These are phyloP conservation scores for Callyntrura guangdongensis DNA, from an alignment of 2,888 invertebrate genomes.

Conservation along the genomic window DNA sequence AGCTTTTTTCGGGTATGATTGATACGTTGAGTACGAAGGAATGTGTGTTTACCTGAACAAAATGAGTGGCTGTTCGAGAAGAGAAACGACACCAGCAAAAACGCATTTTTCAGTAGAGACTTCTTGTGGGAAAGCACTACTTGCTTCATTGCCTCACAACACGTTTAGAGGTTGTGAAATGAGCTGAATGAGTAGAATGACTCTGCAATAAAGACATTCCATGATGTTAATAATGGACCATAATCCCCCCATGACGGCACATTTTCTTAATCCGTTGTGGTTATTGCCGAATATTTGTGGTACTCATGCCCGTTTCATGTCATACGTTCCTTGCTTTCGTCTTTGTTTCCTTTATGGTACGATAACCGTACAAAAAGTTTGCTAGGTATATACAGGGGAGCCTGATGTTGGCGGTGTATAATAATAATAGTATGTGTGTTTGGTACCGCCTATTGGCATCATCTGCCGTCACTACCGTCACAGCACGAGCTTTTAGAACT, in stretches of 20 bases:
- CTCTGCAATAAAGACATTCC: constrained; percentile 83
- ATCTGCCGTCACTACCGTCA: constrained; percentile 60
- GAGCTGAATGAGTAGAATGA: constrained; percentile 77
- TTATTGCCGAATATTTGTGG: constrained; percentile 83
- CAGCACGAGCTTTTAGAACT: constrained; percentile 71
- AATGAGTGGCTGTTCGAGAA: neutral
- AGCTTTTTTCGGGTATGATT: constrained; percentile 6
- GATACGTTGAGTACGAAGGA: neutral
- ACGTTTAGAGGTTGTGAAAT: constrained; percentile 78
- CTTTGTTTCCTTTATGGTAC: constrained; percentile 44
- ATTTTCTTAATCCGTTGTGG: constrained; percentile 83
- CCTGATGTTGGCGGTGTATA: neutral
- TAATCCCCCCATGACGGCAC: constrained; percentile 82
- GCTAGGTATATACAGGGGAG: neutral
- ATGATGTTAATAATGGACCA: constrained; percentile 84
- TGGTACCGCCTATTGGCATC: constrained; percentile 74
- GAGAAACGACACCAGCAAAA: constrained; percentile 12
- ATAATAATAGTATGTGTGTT: neutral
- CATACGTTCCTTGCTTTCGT: constrained; percentile 61
- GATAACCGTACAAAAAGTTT: constrained; percentile 22
- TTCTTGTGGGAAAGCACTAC: neutral
- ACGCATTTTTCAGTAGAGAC: constrained; percentile 5
- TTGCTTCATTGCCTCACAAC: constrained; percentile 48
- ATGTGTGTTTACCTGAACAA: neutral
- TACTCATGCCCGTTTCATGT: constrained; percentile 73